A percentile compares a stretch with the other conserved stretches of the same genome.
These are phyloP conservation scores for Condylura cristata DNA, from an alignment of 2,113 vertebrate genomes.

Conservation along the genomic window DNA sequence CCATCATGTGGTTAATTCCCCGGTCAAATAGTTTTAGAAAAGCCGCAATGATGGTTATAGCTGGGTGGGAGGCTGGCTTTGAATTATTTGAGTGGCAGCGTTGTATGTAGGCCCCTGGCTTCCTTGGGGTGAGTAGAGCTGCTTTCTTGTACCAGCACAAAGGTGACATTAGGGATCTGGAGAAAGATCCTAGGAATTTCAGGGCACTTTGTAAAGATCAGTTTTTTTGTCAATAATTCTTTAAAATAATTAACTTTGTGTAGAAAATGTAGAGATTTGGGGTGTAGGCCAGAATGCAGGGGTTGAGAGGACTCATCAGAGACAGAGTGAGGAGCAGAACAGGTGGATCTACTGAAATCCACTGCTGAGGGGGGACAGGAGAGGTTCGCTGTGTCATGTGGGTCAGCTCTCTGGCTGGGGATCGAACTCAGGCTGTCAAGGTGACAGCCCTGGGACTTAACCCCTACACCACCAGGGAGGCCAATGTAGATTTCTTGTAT, in stretches of 20 bases:
- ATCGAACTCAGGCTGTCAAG: too few species aligned
- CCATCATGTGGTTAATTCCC: background rate
- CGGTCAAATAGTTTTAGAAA: background rate
- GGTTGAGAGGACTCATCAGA: too few species aligned
- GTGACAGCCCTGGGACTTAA: too few species aligned
- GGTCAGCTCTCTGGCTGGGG: background rate
- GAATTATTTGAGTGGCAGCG: background rate
- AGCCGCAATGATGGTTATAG: background rate
- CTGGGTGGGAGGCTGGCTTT: background rate
- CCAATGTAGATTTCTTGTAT: too few species aligned
- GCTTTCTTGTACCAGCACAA: background rate
- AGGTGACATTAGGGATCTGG: background rate
- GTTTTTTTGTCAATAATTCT: background rate
- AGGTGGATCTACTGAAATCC: too few species aligned
- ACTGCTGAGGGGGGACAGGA: too few species aligned
- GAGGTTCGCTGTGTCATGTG: too few species aligned
- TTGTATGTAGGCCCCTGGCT: background rate
- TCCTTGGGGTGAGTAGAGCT: background rate
- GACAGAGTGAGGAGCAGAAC: too few species aligned
- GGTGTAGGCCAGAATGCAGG: too few species aligned
- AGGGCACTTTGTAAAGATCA: background rate
- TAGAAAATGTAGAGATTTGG: too few species aligned
- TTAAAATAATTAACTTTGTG: too few species aligned
- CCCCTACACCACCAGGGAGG: too few species aligned
- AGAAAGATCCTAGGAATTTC: background rate